Base-by-base conservation (phyloP, 2,797 vertebrate species). In the Pseudochaenichthys georgianus region DNA sequence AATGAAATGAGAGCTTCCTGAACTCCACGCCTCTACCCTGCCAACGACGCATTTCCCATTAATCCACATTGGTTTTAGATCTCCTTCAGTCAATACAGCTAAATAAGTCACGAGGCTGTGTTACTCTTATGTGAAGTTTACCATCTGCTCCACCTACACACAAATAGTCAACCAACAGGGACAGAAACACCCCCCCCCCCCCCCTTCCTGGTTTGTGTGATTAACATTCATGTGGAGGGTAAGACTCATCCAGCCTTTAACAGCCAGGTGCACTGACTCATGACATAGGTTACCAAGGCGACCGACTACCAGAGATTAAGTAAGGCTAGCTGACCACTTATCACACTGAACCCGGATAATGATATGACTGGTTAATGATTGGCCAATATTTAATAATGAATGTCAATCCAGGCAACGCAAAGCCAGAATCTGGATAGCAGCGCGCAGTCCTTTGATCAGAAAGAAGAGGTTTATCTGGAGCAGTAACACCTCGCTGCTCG, bases 151-250 rank as follows among this genome's bases (percentile, higher is more conserved):
- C 13, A 48, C 34, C 9, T 48, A 28, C 31, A 17, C 5, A 55
- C n/a, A n/a, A 43, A 54, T 51, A 54, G 69, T 21, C 75, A 77
- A 80, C 80, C 68, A 70, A 45, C 54, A 57, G 28, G 50, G 41
- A 52, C 53, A 63, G 54, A 70, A 75, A 46, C 63, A 45, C 67
- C 38, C 63, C 58, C 31, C 13, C 1, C 50, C 57, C 31, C 13
- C 46, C n/a, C n/a, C n/a, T 58, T 81, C 63, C 50, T 74, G 13
- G 62, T 84, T 66, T 75, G 43, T 62, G 64, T 46, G 76, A 87
- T 92, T 75, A 87, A 91, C 69, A 88, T 92, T 90, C 46, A 92
- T 86, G 83, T 65, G 64, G 51, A 80, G 52, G 15, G 54, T 77
- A 83, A 87, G 70, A 69, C 60, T 75, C 78, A 47, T 54, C 51